Base-by-base conservation (phyloP, 2,888 invertebrate genomes). In the Pollenia amentaria region DNA sequence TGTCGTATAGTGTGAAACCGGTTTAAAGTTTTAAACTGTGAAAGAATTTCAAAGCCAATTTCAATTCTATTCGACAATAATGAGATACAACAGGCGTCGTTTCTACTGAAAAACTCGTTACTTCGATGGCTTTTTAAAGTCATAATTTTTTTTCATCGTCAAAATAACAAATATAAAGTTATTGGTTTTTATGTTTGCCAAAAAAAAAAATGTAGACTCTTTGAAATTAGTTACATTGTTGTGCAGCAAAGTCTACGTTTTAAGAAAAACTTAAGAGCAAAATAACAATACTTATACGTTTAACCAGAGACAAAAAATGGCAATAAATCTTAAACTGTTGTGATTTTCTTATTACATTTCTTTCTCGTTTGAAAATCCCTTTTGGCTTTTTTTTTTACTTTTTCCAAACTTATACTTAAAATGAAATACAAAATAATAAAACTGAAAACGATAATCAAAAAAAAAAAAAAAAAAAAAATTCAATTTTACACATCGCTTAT, bases 151-250 rank as follows among this genome's bases (percentile, higher is more conserved):
- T 6, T 29, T 29, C 29, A 29, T 29, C 29, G 29, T 29, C 29
- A 29, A 29, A 29, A 29, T 29, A 29, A 29, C 29, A 29, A 29
- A 29, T 29, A 29, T 29, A 29, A 29, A 6, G 29, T 70, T 55
- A 29, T 55, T 40, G 44, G 18, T 44, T 72, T 57, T n/a, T 57
- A 14, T 72, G 8, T 77, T 12, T 46, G 1, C 4, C 18, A 18
- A 51, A 51, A 72, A n/a, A 46, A 57, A 57, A 10, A 57, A 18
- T 67, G n/a, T 51, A 53, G 40, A 38, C 40, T 65, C 67, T 82
- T 69, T 75, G 40, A 78, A 83, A 83, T 86, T 65, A 53, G 86
- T 83, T 86, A 76, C 83, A 86, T 86, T 83, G 79, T 85, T 85
- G 73, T 62, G 40, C 40, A 78, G 18, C 57, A 73, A 72, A 81